phyloP scores from a whole-genome alignment of 2,113 vertebrate species.

The Sceloporus undulatus region DNA sequence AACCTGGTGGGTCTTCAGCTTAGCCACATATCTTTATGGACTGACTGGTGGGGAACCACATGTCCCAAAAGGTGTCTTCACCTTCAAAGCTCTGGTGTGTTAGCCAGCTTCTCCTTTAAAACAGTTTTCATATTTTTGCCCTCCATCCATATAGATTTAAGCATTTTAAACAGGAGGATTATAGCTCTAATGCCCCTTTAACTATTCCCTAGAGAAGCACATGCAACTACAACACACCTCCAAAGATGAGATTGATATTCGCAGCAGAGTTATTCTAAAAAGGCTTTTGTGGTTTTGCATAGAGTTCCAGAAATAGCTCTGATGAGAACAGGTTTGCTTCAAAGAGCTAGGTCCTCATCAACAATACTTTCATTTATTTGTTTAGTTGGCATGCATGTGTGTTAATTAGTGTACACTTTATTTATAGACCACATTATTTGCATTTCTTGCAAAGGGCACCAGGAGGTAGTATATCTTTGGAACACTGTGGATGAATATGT shows the following conservation, averaged over 20 bases:
- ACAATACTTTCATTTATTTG: constrained; percentile 34
- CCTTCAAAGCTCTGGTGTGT: neutral
- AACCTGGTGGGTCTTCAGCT: neutral
- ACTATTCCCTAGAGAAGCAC: neutral
- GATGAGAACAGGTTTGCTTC: constrained; percentile 53
- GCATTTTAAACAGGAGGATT: too few relatives aligned
- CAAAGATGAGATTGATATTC: constrained; percentile 13
- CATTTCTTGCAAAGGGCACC: neutral
- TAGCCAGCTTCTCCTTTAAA: neutral
- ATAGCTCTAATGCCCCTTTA: neutral
- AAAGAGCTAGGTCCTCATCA: constrained; percentile 20
- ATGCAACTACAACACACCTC: neutral
- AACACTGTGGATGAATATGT: too few relatives aligned
- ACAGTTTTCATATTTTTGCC: too few relatives aligned
- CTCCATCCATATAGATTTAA: neutral
- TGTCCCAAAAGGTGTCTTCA: too few relatives aligned
- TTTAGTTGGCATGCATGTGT: constrained; percentile 30
- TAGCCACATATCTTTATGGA: neutral
- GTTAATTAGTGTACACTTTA: constrained; percentile 8
- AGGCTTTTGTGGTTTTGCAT: neutral
- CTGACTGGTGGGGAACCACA: too few relatives aligned
- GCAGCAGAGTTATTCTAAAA: constrained; percentile 32
- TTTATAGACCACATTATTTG: constrained; percentile 20
- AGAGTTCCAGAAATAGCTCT: constrained; percentile 50
- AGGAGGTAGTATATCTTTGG: neutral